These are phyloP conservation scores for Acanthisitta chloris DNA, from an alignment of 2,113 vertebrate genomes.

Conservation along the genomic window DNA sequence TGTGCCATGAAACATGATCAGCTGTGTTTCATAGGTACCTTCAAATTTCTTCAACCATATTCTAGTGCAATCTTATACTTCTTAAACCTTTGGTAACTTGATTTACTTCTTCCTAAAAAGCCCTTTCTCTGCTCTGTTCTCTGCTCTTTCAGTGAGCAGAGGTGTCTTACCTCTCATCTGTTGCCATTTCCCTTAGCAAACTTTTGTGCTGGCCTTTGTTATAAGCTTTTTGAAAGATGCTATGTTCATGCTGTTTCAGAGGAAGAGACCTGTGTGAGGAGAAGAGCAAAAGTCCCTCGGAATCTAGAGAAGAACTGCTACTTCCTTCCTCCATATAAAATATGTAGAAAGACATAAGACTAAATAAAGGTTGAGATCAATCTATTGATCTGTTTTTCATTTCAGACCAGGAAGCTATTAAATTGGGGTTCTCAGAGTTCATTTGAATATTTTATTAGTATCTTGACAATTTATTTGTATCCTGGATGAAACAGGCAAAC, in stretches of 20 bases:
- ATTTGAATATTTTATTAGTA: constrained; percentile 2
- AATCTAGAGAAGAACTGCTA: not conserved
- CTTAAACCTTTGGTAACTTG: not conserved
- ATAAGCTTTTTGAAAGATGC: not conserved
- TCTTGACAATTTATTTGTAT: not conserved
- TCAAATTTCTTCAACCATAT: not conserved
- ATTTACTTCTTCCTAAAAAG: not conserved
- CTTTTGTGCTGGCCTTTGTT: not conserved
- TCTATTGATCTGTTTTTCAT: not conserved
- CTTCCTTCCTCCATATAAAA: not conserved
- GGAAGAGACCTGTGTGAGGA: not conserved
- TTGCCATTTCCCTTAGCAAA: not conserved
- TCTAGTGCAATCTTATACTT: not conserved
- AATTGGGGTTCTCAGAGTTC: not conserved
- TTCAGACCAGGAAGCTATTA: not conserved
- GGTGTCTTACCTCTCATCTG: not conserved
- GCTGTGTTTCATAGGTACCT: not conserved
- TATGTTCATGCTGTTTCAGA: not conserved
- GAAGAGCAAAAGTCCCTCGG: not conserved
- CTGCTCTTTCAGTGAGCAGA: not conserved
- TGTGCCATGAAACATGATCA: not conserved
- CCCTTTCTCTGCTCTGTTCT: not conserved
- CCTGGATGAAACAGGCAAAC: not conserved
- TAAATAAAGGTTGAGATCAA: not conserved
- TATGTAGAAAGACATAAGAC: not conserved